Percentiles rank a stretch among this genome's conserved stretches.
Conservation (phyloP, 2,113 vertebrate species). For the Australoheros scitulus region DNA sequence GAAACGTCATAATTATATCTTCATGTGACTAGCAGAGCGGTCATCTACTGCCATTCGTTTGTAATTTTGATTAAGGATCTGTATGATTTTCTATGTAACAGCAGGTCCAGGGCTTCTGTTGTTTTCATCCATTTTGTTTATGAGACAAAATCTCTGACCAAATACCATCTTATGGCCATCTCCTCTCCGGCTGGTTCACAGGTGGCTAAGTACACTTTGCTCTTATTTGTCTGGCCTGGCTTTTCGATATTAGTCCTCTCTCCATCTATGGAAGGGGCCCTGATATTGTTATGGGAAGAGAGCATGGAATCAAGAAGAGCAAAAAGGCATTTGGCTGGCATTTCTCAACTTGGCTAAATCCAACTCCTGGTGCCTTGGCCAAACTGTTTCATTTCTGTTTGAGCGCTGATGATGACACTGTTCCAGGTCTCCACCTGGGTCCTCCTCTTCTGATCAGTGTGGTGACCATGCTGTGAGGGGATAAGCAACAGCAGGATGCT, state of each 20-base stretch:
- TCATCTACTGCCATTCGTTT: slow-evolving; percentile 40
- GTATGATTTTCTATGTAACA: slow-evolving; percentile 47
- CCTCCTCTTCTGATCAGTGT: slow-evolving; percentile 68
- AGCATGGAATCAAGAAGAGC: slow-evolving; percentile 55
- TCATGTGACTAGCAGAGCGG: not conserved
- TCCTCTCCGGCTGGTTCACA: slow-evolving; percentile 70
- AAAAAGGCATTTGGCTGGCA: slow-evolving; percentile 76
- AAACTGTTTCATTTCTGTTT: slow-evolving; percentile 70
- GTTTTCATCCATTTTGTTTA: slow-evolving; percentile 66
- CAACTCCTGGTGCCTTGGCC: slow-evolving; percentile 57
- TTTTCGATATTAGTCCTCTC: slow-evolving; percentile 71
- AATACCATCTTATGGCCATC: slow-evolving; percentile 52
- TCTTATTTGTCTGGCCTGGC: slow-evolving; percentile 67
- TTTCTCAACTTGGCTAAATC: slow-evolving; percentile 70
- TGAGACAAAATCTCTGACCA: slow-evolving; percentile 50
- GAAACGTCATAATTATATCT: not conserved
- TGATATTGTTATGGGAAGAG: slow-evolving; percentile 65
- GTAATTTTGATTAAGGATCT: slow-evolving; percentile 37
- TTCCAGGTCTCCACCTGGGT: slow-evolving; percentile 80
- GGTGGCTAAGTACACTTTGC: slow-evolving; percentile 68
- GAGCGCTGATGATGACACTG: slow-evolving; percentile 72
- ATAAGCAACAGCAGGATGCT: slow-evolving; percentile 73
- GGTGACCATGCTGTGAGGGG: slow-evolving; percentile 66
- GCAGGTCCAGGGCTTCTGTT: slow-evolving; percentile 51
- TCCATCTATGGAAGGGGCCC: slow-evolving; percentile 38